Conservation (phyloP, 2,113 vertebrate genomes). For the Penelope pileata region DNA sequence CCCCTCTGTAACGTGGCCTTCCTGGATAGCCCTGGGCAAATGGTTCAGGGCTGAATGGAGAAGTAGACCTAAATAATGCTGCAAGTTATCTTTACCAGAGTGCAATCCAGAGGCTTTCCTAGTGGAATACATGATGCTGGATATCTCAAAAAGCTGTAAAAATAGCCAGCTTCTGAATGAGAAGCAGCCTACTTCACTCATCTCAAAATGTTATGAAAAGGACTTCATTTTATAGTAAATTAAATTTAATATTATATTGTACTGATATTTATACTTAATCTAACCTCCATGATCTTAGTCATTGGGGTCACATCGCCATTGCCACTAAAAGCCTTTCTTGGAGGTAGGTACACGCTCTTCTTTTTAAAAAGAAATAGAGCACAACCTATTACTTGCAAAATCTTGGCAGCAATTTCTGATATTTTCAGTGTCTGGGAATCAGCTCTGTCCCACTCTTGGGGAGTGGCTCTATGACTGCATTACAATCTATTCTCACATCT, state of each 20-base stretch:
- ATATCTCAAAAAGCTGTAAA: not conserved
- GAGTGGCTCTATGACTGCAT: not conserved
- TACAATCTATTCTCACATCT: not conserved
- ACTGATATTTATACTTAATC: not conserved
- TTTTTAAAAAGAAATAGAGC: not conserved
- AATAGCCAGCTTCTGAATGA: not conserved
- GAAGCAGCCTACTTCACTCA: not conserved
- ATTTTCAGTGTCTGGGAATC: not conserved
- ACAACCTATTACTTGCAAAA: not conserved
- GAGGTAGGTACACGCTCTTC: not conserved
- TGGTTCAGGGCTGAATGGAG: not conserved
- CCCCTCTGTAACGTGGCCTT: not conserved
- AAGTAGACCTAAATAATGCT: not conserved
- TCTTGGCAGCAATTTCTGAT: not conserved
- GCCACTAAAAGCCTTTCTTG: not conserved
- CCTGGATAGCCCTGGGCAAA: not conserved
- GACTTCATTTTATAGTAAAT: not conserved
- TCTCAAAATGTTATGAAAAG: not conserved
- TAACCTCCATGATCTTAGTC: not conserved
- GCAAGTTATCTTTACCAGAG: not conserved
- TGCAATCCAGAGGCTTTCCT: not conserved
- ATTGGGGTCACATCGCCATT: not conserved
- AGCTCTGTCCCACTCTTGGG: not conserved
- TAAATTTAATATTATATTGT: not conserved
- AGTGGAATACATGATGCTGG: rapidly evolving